phyloP scores from a whole-genome alignment of 92 coral and sea anemone species.

The Palythoa caribaeorum region DNA sequence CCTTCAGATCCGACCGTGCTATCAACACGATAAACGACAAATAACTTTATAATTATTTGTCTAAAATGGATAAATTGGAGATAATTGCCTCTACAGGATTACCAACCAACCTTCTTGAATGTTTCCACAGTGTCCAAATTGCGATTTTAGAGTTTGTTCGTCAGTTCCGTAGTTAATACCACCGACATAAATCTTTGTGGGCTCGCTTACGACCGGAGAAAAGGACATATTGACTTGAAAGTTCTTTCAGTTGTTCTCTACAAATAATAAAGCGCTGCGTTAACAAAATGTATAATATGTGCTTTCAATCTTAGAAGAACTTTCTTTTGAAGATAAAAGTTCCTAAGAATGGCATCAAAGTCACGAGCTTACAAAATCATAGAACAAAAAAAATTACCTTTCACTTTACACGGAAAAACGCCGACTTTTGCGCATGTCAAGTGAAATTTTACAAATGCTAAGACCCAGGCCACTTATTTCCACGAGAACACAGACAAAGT shows the following conservation, averaged over 20 bases:
- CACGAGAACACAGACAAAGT: no score
- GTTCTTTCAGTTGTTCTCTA: slow-evolving; percentile 11
- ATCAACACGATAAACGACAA: background rate
- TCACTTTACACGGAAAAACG: slow-evolving; percentile 31
- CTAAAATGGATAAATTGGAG: background rate
- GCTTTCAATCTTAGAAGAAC: background rate
- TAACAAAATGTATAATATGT: background rate
- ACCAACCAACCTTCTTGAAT: slow-evolving; percentile 40
- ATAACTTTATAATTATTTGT: no score
- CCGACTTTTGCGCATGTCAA: slow-evolving; percentile 32
- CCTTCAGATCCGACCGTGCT: background rate
- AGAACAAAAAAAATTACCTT: slow-evolving; percentile 35
- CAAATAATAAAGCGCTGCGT: background rate
- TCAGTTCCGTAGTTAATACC: slow-evolving; percentile 21
- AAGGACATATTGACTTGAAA: slow-evolving; percentile 37
- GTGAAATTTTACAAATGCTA: background rate
- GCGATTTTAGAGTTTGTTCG: slow-evolving; percentile 14
- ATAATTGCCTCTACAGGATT: background rate
- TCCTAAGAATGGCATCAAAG: background rate
- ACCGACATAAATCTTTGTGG: slow-evolving; percentile 46
- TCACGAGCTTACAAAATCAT: background rate
- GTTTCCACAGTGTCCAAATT: slow-evolving; percentile 18
- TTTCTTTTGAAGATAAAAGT: background rate
- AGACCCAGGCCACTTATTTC: background rate
- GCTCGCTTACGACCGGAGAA: slow-evolving; percentile 22